Evolutionary conservation across 2,888 invertebrate species (phyloP), one percentile per base, ranked within the genome.

Genomic region (Drosophila emarginata): DNA sequence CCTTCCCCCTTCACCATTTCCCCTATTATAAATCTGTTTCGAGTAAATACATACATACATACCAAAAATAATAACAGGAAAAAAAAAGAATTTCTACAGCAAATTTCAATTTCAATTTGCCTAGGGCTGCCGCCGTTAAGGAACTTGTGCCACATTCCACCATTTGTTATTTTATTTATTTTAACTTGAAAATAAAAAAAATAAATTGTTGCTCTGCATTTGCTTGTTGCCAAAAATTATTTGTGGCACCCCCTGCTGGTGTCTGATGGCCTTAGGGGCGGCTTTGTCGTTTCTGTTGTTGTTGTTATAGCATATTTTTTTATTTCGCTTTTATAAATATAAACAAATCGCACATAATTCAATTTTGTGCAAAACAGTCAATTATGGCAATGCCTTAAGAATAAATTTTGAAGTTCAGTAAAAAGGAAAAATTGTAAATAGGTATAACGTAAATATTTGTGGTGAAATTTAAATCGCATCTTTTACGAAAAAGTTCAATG

Each of bases 401-500:
- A 74, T 36, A 74, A 32, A 32, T 66, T 73, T 54, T 52, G 9
- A 39, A 40, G 79, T 76, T 65, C 68, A 53, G 12, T 56, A 74
- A 72, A 45, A 45, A 4, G 18, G 12, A 45, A 45, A 45, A 21
- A 11, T 12, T 18, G 18, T 21, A 21, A 12, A 45, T 45, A 45
- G 15, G 18, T 45, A 45, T 15, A 6, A 32, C 9, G 11, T 40
- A 15, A 2, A 73, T 77, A 77, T 85, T 86, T 82, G 72, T 36
- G 71, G 82, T 75, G 82, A 82, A 82, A 82, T 74, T 75, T 53
- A 23, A 56, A 52, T 32, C 28, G 39, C 4, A n/a, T n/a, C n/a
- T n/a, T n/a, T n/a, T n/a, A n/a, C n/a, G n/a, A n/a, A n/a, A 79
- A 65, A 84, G 87, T 87, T 85, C 89, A 88, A 75, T 88, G 89